Evolutionary conservation across 2,113 vertebrate species (phyloP), one percentile per base, ranked within the genome.

Genomic region (rabbit (Oryctolagus cuniculus)): DNA sequence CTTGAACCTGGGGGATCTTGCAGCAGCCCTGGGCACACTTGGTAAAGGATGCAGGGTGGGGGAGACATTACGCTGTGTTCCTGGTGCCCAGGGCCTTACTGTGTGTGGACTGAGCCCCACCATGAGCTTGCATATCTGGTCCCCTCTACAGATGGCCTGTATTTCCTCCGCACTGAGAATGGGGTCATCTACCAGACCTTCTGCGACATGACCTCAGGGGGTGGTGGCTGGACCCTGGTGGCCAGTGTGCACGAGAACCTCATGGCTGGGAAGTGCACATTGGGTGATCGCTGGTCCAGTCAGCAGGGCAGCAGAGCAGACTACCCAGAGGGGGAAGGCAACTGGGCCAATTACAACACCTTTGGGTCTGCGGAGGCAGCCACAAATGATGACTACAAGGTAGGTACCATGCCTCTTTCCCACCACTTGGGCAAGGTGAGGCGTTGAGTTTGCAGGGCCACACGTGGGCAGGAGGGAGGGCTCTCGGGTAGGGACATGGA

Each of bases 331-430:
- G 98, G 98, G 8, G 98, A 98, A 0, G 86, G 96, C 36, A 97
- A 94, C 55, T 98, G 98, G 98, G 87, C 96, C 90, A 98, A 98
- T 75, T 95, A 93, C 10, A 96, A 90, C 24, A 98, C 92, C 0
- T 98, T 98, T 38, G 98, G 98, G 10, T 95, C 94, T 22, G 96
- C 96, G 44, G 97, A 96, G 24, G 97, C 53, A 0, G 96, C 98
- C n/a, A 98, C 97, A 0, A 97, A 97, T 0, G 97, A 98, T 22
- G 98, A 98, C 94, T 98, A 97, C 83, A 98, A 98, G 97, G 98
- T 98, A 72, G 67, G 81, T 79, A 34, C 10, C 24, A 9, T 58
- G 55, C 2, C 55, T 58, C 72, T 61, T 11, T 51, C 49, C 11
- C 27, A 8, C 4, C 36, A 22, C 29, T 12, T 66, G 83, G 34